Conservation (phyloP, 2,888 invertebrate species). For the Pristionchus arcanus region DNA sequence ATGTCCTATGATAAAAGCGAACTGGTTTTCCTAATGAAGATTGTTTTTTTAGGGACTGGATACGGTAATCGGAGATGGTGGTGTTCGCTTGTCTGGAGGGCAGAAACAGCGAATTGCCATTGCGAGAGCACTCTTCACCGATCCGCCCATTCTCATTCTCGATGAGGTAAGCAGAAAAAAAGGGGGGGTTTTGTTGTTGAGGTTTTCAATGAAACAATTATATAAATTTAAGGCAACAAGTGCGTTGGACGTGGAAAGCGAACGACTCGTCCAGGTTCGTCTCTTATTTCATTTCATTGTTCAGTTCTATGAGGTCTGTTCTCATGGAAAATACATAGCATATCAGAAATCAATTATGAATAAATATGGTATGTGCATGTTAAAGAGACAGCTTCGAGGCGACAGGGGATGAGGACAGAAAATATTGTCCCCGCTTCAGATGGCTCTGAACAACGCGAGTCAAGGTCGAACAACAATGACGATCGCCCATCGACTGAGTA, state of each 20-base stretch:
- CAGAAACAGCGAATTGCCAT: slow-evolving; percentile 54
- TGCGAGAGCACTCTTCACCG: slow-evolving; percentile 50
- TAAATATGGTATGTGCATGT: no score
- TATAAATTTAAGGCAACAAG: slow-evolving; percentile 9
- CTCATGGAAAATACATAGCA: no score
- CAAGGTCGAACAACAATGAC: slow-evolving; percentile 68
- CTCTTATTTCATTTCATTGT: not conserved
- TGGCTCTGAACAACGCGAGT: slow-evolving; percentile 67
- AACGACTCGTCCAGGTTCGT: slow-evolving; percentile 49
- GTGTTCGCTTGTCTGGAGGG: slow-evolving; percentile 44
- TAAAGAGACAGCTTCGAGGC: no score
- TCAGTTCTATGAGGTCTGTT: not conserved
- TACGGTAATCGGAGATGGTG: slow-evolving; percentile 48
- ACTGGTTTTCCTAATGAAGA: not conserved
- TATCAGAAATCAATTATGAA: no score
- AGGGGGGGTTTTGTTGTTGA: not conserved
- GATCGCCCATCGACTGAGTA: slow-evolving; percentile 71
- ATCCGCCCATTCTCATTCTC: slow-evolving; percentile 54
- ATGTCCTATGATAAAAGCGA: no score
- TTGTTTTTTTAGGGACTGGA: slow-evolving; percentile 13
- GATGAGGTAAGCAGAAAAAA: slow-evolving; percentile 23
- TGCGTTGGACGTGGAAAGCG: slow-evolving; percentile 45
- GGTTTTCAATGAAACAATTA: not conserved
- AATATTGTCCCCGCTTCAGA: slow-evolving; percentile 20
- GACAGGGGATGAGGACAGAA: not conserved